Conservation (phyloP, 2,113 vertebrate species). For the Tetrao urogallus region DNA sequence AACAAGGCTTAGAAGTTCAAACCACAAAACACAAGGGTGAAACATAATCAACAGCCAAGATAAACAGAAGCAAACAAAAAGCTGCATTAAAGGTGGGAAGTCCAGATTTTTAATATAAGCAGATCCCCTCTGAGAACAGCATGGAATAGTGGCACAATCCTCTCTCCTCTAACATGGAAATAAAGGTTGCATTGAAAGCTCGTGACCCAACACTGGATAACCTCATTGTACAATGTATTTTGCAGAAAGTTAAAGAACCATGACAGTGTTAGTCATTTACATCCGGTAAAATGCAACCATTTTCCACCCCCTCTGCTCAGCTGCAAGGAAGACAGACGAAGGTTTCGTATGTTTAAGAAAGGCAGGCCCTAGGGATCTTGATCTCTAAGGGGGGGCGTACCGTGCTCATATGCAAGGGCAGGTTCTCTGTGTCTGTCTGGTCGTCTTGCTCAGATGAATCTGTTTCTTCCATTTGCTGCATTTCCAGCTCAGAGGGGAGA, state of each 20-base stretch:
- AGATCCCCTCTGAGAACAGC: neutral
- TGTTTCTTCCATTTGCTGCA: slow-evolving; percentile 95
- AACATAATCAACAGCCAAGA: neutral
- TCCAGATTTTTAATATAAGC: neutral
- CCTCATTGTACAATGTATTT: neutral
- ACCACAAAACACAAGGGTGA: neutral
- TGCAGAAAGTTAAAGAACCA: neutral
- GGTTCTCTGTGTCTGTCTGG: slow-evolving; percentile 93
- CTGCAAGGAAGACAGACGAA: neutral
- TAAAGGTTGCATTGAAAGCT: neutral
- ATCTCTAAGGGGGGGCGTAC: slow-evolving; percentile 64
- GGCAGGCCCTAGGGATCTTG: neutral
- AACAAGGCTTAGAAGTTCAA: neutral
- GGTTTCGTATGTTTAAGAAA: neutral
- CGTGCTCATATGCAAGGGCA: slow-evolving; percentile 81
- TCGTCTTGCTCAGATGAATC: slow-evolving; percentile 98
- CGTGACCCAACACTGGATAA: neutral
- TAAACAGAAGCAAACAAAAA: neutral
- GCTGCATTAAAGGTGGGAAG: neutral
- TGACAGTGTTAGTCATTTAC: neutral
- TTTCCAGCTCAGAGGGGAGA: slow-evolving; percentile 94
- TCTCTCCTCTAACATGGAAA: neutral
- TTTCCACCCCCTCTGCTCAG: neutral
- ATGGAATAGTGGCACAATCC: neutral
- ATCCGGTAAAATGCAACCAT: neutral